Evolutionary conservation across 2,113 vertebrate species (phyloP).

Genomic region (Carlito syrichta): DNA sequence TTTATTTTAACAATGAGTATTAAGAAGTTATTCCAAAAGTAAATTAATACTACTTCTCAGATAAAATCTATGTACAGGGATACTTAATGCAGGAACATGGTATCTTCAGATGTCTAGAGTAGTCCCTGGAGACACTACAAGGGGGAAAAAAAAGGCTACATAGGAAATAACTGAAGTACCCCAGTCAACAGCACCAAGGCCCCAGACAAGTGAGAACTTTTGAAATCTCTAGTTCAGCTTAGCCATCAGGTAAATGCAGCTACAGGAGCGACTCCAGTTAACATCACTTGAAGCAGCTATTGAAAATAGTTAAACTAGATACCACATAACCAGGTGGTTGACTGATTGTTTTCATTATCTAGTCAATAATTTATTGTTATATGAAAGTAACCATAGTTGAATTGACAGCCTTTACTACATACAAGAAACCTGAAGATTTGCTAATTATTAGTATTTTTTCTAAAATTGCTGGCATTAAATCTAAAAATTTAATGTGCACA

Average conservation of each 20-base stretch:
- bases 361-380: neutral
- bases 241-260: neutral
- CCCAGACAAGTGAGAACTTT: neutral
- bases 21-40: constrained; percentile 73
- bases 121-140: neutral
- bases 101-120: constrained; percentile 49
- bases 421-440: neutral
- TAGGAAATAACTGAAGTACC: neutral
- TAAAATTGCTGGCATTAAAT: neutral
- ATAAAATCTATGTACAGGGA: constrained; percentile 69
- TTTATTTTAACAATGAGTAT: constrained; percentile 76
- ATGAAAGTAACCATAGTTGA: neutral
- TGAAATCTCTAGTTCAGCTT: neutral
- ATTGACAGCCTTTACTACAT: neutral
- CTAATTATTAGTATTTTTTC: neutral
- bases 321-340: neutral
- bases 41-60: constrained; percentile 74
- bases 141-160: neutral
- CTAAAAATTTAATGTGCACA: neutral
- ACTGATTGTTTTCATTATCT: neutral
- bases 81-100: constrained; percentile 47
- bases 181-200: neutral
- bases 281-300: neutral
- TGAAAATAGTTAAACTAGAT: neutral
- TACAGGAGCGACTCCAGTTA: neutral